Evolutionary conservation across 2,888 invertebrate species (phyloP), one percentile per base, ranked within the genome.

Genomic region (Pandemis corylana): DNA sequence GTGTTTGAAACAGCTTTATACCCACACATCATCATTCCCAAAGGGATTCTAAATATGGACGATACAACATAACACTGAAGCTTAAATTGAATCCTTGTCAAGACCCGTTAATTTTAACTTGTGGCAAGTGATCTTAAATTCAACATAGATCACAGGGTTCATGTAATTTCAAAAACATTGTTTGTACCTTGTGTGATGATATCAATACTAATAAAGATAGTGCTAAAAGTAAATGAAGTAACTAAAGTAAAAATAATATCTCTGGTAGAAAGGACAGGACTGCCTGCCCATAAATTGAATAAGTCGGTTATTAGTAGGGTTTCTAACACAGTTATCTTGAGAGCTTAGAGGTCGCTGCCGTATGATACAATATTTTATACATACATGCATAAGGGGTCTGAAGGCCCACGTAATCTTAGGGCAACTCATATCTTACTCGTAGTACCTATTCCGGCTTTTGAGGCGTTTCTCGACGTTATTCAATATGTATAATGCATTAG

Each of bases 241-340:
- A 49, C 13, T 49, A 2, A 15, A 56, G 53, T 20, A 56, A 56
- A 20, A 56, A 20, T 53, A 36, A 36, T 36, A 36, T 36, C 28
- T 36, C 28, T 36, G 28, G 28, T 36, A 36, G 28, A 36, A 36
- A 36, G 3, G 28, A 36, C 28, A 36, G 4, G 2, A 36, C 28
- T 36, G 28, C 9, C 44, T 53, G 53, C n/a, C 53, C 28, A 59
- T 59, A 59, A 59, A 59, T 59, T 59, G 28, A 59, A 59, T 59
- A 59, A 59, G 59, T 28, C 28, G 12, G 59, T 12, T 28, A 59
- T 28, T 28, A 28, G 59, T 59, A 59, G 28, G 28, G 59, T 59
- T 59, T 59, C 28, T 59, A 28, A 56, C 56, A 56, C 56, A 59
- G 28, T 59, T 28, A 59, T 59, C 59, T 28, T 28, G 59, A 28